These are phyloP conservation scores for Pantelozetes paolii DNA, from an alignment of 2,888 invertebrate species.

Conservation along the genomic window DNA sequence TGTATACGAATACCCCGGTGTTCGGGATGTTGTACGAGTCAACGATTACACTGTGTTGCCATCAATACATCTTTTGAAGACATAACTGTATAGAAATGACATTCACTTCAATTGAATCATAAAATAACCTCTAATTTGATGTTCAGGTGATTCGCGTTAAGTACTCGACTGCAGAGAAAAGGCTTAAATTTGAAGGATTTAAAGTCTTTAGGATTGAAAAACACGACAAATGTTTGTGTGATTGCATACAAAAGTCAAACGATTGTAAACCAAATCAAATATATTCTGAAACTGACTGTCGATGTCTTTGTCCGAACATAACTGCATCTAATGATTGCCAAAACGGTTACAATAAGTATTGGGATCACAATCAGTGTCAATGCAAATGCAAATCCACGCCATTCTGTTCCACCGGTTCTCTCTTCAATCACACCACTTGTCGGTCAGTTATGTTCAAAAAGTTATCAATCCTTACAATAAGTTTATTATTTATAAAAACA, in stretches of 20 bases:
- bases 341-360: constrained; percentile 51
- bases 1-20: constrained; percentile 46
- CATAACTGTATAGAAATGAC: constrained; percentile 42
- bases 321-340: constrained; percentile 7
- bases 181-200: constrained; percentile 36
- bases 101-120: not conserved
- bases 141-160: constrained; percentile 40
- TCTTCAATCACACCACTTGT: constrained; percentile 60
- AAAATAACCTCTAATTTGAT: not conserved
- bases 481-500: not conserved
- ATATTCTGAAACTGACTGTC: constrained; percentile 39
- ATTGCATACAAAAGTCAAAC: constrained; percentile 41
- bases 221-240: constrained; percentile 41
- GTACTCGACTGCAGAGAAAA: constrained; percentile 11
- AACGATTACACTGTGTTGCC: constrained; percentile 44
- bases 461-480: too few relatives aligned
- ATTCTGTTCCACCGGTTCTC: constrained; percentile 62
- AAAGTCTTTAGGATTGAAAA: constrained; percentile 32
- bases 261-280: constrained; percentile 38
- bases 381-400: constrained; percentile 60
- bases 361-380: constrained; percentile 61
- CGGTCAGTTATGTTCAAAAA: constrained; percentile 55
- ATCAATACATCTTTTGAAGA: constrained; percentile 42
- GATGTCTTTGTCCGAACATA: constrained; percentile 40
- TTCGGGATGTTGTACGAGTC: constrained; percentile 46